Evolutionary conservation across 2,113 vertebrate genomes (phyloP), one percentile per base, ranked within the genome.

Genomic region (Atherinomorus stipes): DNA sequence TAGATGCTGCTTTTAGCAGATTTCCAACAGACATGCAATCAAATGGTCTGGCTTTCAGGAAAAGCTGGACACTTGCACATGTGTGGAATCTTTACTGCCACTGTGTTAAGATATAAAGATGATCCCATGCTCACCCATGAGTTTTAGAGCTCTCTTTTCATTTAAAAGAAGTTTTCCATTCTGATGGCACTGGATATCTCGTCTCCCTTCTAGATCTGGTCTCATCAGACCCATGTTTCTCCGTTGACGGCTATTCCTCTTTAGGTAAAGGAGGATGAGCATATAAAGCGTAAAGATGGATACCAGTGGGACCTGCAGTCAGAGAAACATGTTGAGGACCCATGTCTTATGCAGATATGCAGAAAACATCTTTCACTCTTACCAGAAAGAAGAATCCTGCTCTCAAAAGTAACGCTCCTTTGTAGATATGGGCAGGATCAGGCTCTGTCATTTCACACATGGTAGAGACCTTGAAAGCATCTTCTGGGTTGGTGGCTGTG

Each of bases 371-470:
- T 38, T 7, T 73, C 3, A 7, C 64, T 64, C 53, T 73, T 15
- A 91, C 90, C 74, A 94, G 66, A 71, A 95, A 94, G 74, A 93
- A 95, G 6, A 94, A 54, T 21, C 84, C 71, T 0, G 91, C 91
- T 74, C 92, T 92, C 8, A 91, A 74, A 19, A 94, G 89, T 9
- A 94, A 58, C n/a, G 92, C 88, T 6, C 88, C 89, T 79, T 89
- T 93, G 76, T 94, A 95, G 34, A 94, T 68, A 22, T 82, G 78
- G 4, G 83, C 92, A 51, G 93, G 94, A 44, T 94, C 92, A 21
- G 89, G 78, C 58, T 95, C 94, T 0, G 67, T 89, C 94, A 95
- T 93, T 71, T 95, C 94, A 71, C 94, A 94, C 85, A 95, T 91
- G 31, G 92, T 94, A 69, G 94, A 94, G 1, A 93, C 74, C 11